Conservation (phyloP, 2,113 vertebrate species). For the Ploceus nigricollis region DNA sequence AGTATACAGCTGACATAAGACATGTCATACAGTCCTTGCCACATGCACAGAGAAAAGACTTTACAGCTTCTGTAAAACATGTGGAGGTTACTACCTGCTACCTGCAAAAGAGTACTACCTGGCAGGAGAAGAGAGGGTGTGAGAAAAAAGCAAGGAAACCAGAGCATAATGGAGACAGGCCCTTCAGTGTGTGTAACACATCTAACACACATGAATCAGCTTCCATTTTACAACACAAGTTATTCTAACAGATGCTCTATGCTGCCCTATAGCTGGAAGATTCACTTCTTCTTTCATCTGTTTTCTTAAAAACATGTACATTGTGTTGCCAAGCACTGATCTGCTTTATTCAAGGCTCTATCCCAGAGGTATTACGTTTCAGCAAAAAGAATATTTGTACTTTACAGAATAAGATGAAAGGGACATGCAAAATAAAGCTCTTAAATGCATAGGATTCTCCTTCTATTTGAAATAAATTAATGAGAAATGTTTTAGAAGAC, state of each 20-base stretch:
- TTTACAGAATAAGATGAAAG: neutral
- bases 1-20: neutral
- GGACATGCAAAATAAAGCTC: neutral
- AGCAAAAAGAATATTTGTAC: neutral
- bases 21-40: neutral
- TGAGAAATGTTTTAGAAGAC: neutral
- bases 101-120: neutral
- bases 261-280: neutral
- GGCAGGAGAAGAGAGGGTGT: neutral
- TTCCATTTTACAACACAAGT: neutral
- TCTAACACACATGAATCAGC: accelerated
- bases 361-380: neutral
- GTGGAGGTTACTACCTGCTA: neutral
- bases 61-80: neutral
- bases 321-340: neutral
- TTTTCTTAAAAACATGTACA: neutral
- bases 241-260: neutral
- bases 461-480: neutral
- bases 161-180: neutral
- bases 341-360: neutral
- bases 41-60: neutral
- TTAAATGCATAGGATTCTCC: neutral
- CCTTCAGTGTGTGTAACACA: neutral
- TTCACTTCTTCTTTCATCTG: neutral
- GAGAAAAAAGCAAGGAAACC: neutral